Base-by-base conservation (phyloP, 2,113 vertebrate genomes). In the Thomomys bottae region DNA sequence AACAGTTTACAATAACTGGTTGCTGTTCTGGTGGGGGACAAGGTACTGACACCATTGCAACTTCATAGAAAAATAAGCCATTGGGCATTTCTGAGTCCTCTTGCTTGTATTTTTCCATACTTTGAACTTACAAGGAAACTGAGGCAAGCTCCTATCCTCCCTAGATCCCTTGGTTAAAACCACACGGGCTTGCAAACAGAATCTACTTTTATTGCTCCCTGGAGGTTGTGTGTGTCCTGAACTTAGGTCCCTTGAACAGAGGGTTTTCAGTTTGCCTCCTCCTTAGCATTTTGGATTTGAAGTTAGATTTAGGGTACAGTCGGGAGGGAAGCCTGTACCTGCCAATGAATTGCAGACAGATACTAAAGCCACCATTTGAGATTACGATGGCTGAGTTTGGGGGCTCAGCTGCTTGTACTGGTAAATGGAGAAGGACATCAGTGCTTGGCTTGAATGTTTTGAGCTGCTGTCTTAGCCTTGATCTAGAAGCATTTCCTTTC, bases 271-370 rank as follows among this genome's bases (percentile, higher is more conserved):
- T 63, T 70, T 93, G 92, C 93, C 82, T 93, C 45, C 68, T 85
- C 57, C 68, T 85, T 59, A 63, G 70, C 54, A 77, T 83, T 61
- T 76, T 86, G 93, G 72, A 57, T 89, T 88, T 93, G 40, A 93
- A 93, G 93, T 92, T 38, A 49, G 75, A 77, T 79, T 61, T 20
- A 0, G 5, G 77, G 77, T 75, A 54, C 49, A 15, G 76, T 54
- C 61, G 87, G 77, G 76, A 49, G 63, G 84, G 81, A 87, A 77
- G 38, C 49, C 68, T 6, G 73, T 45, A 28, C 88, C 90, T 83
- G 90, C 38, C 75, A 84, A 80, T 90, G 91, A 96, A 96, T 80
- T 95, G 89, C 76, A 68, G 88, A 34, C 34, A n/a, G 34, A 81
- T 78, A 90, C 82, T 42, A 91, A 94, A 87, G 88, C 67, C 49